These are phyloP conservation scores for Stenopsyche tienmushanensis DNA, from an alignment of 1,140 invertebrate species.

Conservation along the genomic window DNA sequence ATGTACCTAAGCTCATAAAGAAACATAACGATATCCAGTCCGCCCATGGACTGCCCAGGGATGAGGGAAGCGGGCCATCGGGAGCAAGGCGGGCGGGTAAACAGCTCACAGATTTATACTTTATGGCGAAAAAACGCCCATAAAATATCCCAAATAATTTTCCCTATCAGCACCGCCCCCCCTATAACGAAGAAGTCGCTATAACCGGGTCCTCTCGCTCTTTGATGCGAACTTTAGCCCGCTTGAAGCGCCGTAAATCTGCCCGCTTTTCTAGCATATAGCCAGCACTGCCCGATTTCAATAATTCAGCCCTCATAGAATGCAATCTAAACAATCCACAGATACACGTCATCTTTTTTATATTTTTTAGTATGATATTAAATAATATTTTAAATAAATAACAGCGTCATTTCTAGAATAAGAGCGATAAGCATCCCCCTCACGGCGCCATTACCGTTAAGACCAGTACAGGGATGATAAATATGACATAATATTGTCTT, in stretches of 20 bases:
- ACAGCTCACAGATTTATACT: conserved; percentile 26
- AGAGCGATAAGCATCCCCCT: no score
- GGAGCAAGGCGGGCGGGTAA: neutral
- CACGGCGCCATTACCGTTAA: no score
- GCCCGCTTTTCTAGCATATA: neutral
- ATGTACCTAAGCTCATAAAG: conserved; percentile 9
- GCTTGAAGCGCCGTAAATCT: conserved; percentile 12
- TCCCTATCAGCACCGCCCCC: conserved; percentile 25
- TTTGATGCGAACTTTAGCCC: neutral
- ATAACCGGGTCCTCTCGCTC: neutral
- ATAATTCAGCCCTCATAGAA: neutral
- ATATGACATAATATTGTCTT: no score
- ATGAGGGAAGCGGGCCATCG: neutral
- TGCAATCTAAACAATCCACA: neutral
- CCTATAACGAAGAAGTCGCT: conserved; percentile 1
- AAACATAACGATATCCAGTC: conserved; percentile 12
- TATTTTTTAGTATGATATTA: no score
- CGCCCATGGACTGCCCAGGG: neutral
- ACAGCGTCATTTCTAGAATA: no score
- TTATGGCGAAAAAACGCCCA: conserved; percentile 26
- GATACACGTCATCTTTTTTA: no score
- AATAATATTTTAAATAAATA: no score
- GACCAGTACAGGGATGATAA: no score
- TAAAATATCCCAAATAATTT: conserved; percentile 33
- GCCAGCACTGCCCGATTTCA: neutral